A percentile compares a stretch with the other conserved stretches of the same genome.
Conservation (phyloP, 2,888 invertebrate species). For the Acanthacorydalis orientalis region DNA sequence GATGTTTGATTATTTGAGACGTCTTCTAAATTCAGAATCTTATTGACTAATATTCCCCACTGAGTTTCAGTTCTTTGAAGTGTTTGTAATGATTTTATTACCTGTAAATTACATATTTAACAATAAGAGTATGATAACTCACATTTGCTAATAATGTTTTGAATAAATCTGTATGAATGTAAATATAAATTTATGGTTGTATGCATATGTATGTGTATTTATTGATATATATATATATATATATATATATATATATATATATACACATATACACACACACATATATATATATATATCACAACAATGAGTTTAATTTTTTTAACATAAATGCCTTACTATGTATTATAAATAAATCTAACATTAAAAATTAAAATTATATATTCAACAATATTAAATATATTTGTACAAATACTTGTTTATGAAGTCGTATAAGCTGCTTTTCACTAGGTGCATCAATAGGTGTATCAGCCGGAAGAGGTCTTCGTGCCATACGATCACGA, state of each 20-base stretch:
- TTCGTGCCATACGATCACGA: slow-evolving; percentile 53
- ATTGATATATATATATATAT: too few relatives aligned
- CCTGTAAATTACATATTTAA: slow-evolving; percentile 25
- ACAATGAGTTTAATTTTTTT: slow-evolving; percentile 1
- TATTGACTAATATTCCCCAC: slow-evolving; percentile 73
- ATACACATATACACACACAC: too few relatives aligned
- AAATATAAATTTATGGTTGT: too few relatives aligned
- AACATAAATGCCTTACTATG: neutral
- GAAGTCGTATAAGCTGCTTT: slow-evolving; percentile 74
- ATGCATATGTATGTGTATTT: too few relatives aligned
- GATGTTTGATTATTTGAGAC: slow-evolving; percentile 58
- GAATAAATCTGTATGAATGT: too few relatives aligned
- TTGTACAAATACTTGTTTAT: slow-evolving; percentile 53
- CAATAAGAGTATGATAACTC: neutral
- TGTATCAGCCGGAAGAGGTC: slow-evolving; percentile 36
- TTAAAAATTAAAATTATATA: neutral
- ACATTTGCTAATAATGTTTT: too few relatives aligned
- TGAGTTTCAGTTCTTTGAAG: slow-evolving; percentile 86
- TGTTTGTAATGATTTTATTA: slow-evolving; percentile 81
- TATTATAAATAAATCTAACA: too few relatives aligned
- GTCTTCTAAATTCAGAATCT: slow-evolving; percentile 74
- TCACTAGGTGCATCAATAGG: slow-evolving; percentile 55
- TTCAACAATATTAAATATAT: neutral
- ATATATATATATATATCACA: too few relatives aligned
- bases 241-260: too few relatives aligned